phyloP scores from a whole-genome alignment of 2,888 invertebrate genomes.

The Danaus chrysippus region DNA sequence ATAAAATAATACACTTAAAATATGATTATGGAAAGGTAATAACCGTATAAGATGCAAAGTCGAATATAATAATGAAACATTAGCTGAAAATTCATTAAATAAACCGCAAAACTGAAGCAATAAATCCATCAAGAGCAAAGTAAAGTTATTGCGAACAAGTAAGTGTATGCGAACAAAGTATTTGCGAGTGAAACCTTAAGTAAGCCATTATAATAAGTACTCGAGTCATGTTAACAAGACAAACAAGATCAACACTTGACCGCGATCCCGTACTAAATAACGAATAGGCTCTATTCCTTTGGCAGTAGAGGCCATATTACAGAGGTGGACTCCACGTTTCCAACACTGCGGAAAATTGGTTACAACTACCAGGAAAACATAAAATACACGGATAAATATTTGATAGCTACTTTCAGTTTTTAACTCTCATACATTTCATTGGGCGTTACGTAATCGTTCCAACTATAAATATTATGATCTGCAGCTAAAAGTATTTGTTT shows the following conservation, averaged over 20 bases:
- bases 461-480: neutral
- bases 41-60: no score
- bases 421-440: neutral
- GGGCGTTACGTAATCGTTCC: neutral
- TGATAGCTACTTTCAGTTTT: neutral
- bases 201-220: conserved; percentile 32
- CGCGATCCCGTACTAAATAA: conserved; percentile 19
- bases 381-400: neutral
- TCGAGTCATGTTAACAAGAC: conserved; percentile 31
- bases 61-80: no score
- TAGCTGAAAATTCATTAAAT: neutral
- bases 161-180: conserved; percentile 24
- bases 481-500: neutral
- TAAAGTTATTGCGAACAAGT: conserved; percentile 9
- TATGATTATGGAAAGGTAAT: no score
- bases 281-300: conserved; percentile 13
- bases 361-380: conserved; percentile 6
- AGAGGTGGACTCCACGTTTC: neutral
- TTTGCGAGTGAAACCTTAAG: conserved; percentile 27
- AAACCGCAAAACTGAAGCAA: neutral
- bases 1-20: no score
- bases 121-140: neutral
- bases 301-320: conserved; percentile 8
- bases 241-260: conserved; percentile 32
- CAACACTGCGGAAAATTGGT: conserved; percentile 4